Evolutionary conservation across 2,797 vertebrate species (phyloP).

Genomic region (Microctenopoma lineatum): DNA sequence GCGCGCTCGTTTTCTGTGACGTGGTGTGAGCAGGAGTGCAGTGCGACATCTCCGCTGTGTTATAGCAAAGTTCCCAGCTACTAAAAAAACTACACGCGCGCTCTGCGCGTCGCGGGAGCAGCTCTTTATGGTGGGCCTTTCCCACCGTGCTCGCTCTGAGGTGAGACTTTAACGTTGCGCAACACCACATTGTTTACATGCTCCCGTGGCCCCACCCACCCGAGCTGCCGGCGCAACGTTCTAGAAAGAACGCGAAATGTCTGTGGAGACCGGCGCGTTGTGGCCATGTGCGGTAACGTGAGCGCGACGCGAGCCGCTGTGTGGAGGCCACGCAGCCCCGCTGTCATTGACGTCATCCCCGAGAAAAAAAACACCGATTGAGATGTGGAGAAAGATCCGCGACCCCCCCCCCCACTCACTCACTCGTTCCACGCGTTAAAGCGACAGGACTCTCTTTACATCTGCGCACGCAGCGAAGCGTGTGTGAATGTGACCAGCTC

Average conservation of each 20-base stretch:
- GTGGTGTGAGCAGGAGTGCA: neutral
- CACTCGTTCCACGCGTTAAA: no score
- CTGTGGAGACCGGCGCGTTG: conserved; percentile 31
- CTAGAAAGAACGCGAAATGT: conserved; percentile 56
- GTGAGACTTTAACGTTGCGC: conserved; percentile 70
- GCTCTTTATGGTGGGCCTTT: no score
- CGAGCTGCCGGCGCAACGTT: conserved; percentile 62
- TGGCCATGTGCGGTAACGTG: conserved; percentile 74
- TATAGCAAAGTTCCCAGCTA: neutral
- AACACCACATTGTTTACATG: conserved; percentile 83
- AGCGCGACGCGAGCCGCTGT: conserved; percentile 53
- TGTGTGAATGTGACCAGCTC: conserved; percentile 16
- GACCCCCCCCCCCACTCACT: conserved; percentile 28
- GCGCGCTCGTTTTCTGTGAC: neutral
- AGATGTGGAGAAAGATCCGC: conserved; percentile 52
- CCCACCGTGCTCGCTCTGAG: neutral
- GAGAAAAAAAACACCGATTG: conserved; percentile 69
- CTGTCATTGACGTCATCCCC: conserved; percentile 78
- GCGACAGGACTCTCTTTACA: no score
- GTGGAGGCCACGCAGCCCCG: conserved; percentile 62
- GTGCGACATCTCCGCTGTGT: neutral
- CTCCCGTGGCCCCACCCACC: conserved; percentile 79
- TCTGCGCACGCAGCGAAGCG: neutral
- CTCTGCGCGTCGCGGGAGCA: neutral
- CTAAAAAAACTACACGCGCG: neutral